phyloP scores from a whole-genome alignment of 2,797 vertebrate genomes.

The Sebastes wilsoni region DNA sequence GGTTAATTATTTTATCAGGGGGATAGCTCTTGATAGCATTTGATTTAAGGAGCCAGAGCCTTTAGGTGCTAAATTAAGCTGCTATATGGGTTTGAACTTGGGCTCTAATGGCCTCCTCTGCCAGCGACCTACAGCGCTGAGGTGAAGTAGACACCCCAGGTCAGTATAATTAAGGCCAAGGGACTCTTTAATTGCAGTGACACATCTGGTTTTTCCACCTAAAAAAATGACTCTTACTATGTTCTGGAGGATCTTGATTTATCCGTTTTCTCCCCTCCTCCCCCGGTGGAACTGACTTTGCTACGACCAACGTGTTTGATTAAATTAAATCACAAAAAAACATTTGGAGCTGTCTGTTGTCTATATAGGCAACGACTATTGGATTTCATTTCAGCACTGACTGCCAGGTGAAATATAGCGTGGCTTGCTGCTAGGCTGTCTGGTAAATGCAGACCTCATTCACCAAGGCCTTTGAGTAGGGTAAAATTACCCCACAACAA shows the following conservation, averaged over 20 bases:
- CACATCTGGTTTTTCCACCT: constrained; percentile 87
- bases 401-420: constrained; percentile 83
- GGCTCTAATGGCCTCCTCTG: constrained; percentile 95
- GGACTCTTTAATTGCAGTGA: constrained; percentile 98
- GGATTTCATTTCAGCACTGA: constrained; percentile 80
- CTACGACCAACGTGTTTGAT: constrained; percentile 54
- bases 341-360: constrained; percentile 75
- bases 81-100: constrained; percentile 96
- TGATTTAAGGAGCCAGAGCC: constrained; percentile 97
- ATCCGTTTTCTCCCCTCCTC: constrained; percentile 39
- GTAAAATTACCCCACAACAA: constrained; percentile 89
- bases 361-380: constrained; percentile 75
- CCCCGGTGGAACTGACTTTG: constrained; percentile 44
- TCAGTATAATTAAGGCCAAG: constrained; percentile 98
- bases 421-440: constrained; percentile 79
- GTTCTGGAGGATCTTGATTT: constrained; percentile 75
- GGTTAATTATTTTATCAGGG: constrained; percentile 94
- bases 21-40: constrained; percentile 91
- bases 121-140: constrained; percentile 88
- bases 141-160: constrained; percentile 85
- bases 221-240: constrained; percentile 79
- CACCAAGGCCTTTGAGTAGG: constrained; percentile 80
- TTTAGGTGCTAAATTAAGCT: constrained; percentile 99
- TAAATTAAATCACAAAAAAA: constrained; percentile 72
- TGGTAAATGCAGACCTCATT: constrained; percentile 82